Percentiles rank a stretch among this genome's conserved stretches.
Evolutionary conservation across 2,888 invertebrate genomes (phyloP).

Genomic region (Acanthoscelides obtectus): DNA sequence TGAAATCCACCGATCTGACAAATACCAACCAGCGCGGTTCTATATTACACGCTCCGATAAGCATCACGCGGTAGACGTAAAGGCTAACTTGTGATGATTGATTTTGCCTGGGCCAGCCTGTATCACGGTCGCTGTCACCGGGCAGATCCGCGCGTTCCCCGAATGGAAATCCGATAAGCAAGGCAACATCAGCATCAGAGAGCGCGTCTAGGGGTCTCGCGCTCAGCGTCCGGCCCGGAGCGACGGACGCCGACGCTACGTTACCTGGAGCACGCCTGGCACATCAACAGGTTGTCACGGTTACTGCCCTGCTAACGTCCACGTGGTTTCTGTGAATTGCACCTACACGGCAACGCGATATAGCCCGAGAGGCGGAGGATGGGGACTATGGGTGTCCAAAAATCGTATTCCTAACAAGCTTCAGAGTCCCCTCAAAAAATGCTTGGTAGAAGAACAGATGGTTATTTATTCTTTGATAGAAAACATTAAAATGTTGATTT

Average conservation of each 20-base stretch:
- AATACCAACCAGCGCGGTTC: no score
- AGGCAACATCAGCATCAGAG: no score
- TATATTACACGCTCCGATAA: no score
- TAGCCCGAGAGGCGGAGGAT: neutral
- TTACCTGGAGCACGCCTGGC: neutral
- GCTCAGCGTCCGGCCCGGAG: neutral
- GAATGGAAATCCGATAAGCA: neutral
- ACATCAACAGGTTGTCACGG: neutral
- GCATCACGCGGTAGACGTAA: neutral
- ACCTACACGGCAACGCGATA: neutral
- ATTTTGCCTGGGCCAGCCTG: neutral
- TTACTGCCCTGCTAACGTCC: neutral
- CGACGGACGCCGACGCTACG: neutral
- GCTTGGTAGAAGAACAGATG: no score
- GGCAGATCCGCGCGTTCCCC: neutral
- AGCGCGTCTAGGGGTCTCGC: neutral
- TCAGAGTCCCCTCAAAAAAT: no score
- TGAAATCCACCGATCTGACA: no score
- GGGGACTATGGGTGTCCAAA: no score
- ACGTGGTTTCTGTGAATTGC: neutral
- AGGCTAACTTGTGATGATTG: neutral
- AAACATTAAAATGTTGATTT: neutral
- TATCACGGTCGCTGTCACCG: neutral
- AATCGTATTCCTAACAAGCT: no score
- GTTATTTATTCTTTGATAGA: no score